A percentile compares a stretch with the other conserved stretches of the same genome.
Conservation (phyloP, 2,888 invertebrate genomes). For the Lycaena phlaeas region DNA sequence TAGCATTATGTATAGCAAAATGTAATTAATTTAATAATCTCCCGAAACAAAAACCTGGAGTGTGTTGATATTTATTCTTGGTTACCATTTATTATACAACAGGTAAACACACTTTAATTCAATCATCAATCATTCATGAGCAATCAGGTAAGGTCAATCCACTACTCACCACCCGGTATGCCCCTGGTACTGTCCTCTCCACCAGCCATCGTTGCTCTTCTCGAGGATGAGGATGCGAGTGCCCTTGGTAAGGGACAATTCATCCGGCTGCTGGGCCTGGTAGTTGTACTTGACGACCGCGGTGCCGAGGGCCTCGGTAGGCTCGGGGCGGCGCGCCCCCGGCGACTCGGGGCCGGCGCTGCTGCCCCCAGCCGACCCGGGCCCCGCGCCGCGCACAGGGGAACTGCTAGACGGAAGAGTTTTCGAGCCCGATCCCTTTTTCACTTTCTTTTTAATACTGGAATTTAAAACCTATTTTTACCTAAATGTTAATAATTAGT, state of each 20-base stretch:
- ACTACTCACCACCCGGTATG: slow-evolving; percentile 71
- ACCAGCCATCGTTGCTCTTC: slow-evolving; percentile 99
- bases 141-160: too few species aligned
- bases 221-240: slow-evolving; percentile 95
- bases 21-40: too few species aligned
- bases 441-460: slow-evolving; percentile 90
- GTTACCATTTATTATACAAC: too few species aligned
- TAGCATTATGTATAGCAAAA: too few species aligned
- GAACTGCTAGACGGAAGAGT: slow-evolving; percentile 89
- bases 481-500: too few species aligned
- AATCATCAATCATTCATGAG: too few species aligned
- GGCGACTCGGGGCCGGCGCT: slow-evolving; percentile 19
- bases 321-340: slow-evolving; percentile 80
- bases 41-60: too few species aligned
- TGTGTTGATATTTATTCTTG: too few species aligned
- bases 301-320: slow-evolving; percentile 88
- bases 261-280: slow-evolving; percentile 94
- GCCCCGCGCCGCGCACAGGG: slow-evolving; percentile 79
- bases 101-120: too few species aligned
- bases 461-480: too few species aligned
- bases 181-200: slow-evolving; percentile 89
- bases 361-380: slow-evolving; percentile 51
- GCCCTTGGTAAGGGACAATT: slow-evolving; percentile 94
- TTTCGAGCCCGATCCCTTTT: slow-evolving; percentile 87
- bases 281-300: slow-evolving; percentile 97